Conservation (phyloP, 2,888 invertebrate species). For the Lymantria dispar region DNA sequence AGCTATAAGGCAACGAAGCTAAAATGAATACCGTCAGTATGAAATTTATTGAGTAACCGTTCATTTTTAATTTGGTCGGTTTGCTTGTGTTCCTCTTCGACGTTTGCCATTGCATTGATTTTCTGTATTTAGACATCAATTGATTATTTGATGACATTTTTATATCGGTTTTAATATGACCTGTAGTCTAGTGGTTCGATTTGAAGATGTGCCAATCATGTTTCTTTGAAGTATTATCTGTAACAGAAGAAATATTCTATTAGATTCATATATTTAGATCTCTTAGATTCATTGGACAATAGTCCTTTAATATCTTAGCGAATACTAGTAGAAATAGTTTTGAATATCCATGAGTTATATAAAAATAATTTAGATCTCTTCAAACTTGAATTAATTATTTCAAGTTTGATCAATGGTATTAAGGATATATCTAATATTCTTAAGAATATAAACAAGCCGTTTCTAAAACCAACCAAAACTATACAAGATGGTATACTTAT, state of each 20-base stretch:
- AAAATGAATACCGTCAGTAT: slow-evolving; percentile 54
- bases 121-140: slow-evolving; percentile 21
- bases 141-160: slow-evolving; percentile 32
- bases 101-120: slow-evolving; percentile 28
- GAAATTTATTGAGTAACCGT: slow-evolving; percentile 39
- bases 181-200: background rate
- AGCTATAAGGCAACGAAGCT: slow-evolving; percentile 67
- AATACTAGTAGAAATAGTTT: too few relatives aligned
- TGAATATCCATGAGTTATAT: too few relatives aligned
- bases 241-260: slow-evolving; percentile 7
- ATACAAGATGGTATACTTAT: too few relatives aligned
- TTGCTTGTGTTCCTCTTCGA: slow-evolving; percentile 38
- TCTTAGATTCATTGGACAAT: background rate
- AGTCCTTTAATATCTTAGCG: too few relatives aligned
- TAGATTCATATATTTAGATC: background rate
- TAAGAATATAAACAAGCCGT: too few relatives aligned
- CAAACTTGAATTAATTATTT: too few relatives aligned
- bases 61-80: slow-evolving; percentile 54
- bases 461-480: too few relatives aligned
- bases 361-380: too few relatives aligned
- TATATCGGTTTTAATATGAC: slow-evolving; percentile 13
- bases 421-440: too few relatives aligned
- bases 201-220: slow-evolving; percentile 17
- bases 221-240: slow-evolving; percentile 34
- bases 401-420: too few relatives aligned